Evolutionary conservation across 2,113 vertebrate species (phyloP), one percentile per base, ranked within the genome.

Genomic region (Caranx ignobilis): DNA sequence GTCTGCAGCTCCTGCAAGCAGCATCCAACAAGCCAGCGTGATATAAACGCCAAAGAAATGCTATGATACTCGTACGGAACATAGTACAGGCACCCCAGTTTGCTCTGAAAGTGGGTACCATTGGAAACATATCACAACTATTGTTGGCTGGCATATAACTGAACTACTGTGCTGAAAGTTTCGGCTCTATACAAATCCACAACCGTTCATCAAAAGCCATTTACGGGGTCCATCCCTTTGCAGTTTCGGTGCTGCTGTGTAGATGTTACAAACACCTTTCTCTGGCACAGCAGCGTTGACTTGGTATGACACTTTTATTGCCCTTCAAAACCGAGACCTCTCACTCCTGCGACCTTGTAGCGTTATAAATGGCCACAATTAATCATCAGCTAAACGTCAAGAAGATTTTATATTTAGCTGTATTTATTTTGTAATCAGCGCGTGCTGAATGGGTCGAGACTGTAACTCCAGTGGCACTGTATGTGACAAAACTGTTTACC

Each of bases 1-100:
- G 90, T 91, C 89, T 93, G 94, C 93, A 94, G 92, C 89, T 92
- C 86, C 90, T 92, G 93, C 92, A 92, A 94, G 91, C 94, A 94
- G 93, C 94, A 95, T 93, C 92, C 89, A 90, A 89, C 92, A 93
- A 93, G 88, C 88, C 87, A 90, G 84, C 85, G 71, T 90, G 89
- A 83, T 71, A 86, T 64, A 89, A 80, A 89, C 85, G 82, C 34
- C 61, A 81, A 81, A 52, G 57, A 91, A 79, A 78, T 72, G 66
- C 67, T 67, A 39, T 6, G 39, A 72, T 60, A 73, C 16, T 61
- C n/a, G 4, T 12, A 68, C 35, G 13, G 54, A 57, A 75, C 69
- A 35, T 19, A 3, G 18, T 72, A n/a, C 10, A 16, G 61, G 65
- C 18, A 45, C 35, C 67, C 55, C 0, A 10, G 3, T 76, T 37